Conservation (phyloP, 92 coral and sea anemone genomes). For the Anthopleura xanthogrammica region DNA sequence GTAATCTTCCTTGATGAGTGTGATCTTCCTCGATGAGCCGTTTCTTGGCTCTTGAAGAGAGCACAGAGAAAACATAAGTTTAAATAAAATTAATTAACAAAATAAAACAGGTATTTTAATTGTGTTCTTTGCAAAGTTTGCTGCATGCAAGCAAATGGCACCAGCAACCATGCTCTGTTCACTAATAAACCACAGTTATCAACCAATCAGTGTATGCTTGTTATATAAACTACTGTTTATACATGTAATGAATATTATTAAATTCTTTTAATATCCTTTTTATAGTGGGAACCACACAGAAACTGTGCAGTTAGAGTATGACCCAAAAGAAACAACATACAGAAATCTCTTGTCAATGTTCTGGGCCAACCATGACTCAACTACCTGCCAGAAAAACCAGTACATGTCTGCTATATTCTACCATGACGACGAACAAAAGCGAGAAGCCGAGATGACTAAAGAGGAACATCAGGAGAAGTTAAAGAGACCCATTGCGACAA, state of each 20-base stretch:
- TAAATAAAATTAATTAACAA: too few species aligned
- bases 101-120: too few species aligned
- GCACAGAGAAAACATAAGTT: too few species aligned
- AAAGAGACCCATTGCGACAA: constrained; percentile 69
- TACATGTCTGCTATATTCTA: constrained; percentile 97
- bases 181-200: too few species aligned
- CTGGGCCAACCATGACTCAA: constrained; percentile 83
- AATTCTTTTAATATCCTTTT: not conserved
- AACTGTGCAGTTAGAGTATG: constrained; percentile 84
- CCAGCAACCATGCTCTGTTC: too few species aligned
- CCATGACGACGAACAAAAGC: constrained; percentile 82
- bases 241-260: not conserved
- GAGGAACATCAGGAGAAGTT: constrained; percentile 61
- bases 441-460: constrained; percentile 77
- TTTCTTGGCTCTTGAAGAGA: too few species aligned
- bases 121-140: too few species aligned
- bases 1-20: too few species aligned
- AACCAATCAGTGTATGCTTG: too few species aligned
- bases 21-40: too few species aligned
- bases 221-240: too few species aligned
- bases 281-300: constrained; percentile 97
- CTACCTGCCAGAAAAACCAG: constrained; percentile 70
- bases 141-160: too few species aligned
- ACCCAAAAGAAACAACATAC: constrained; percentile 81
- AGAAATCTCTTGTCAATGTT: constrained; percentile 72